Conservation (phyloP, 2,113 vertebrate species). For the Marmota flaviventris region DNA sequence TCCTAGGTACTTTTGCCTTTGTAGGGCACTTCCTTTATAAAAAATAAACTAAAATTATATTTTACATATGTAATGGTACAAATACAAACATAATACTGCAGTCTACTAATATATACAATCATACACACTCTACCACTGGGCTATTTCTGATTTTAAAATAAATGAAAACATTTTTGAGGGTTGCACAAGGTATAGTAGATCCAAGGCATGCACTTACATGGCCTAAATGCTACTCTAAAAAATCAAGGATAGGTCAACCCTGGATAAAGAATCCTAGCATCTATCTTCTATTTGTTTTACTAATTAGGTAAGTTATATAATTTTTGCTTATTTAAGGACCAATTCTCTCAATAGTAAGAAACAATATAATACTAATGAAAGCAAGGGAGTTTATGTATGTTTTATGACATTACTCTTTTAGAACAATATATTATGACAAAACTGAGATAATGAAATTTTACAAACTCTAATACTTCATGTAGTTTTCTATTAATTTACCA, state of each 20-base stretch:
- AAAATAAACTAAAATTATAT: conserved; percentile 7
- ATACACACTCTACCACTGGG: background rate
- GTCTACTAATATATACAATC: background rate
- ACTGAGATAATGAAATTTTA: conserved; percentile 6
- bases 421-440: background rate
- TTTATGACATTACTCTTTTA: background rate
- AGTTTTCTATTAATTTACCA: conserved; percentile 46
- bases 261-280: background rate
- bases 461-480: conserved; percentile 5
- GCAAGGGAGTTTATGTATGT: background rate
- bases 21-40: background rate
- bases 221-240: background rate
- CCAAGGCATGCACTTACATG: background rate
- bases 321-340: conserved; percentile 57
- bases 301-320: background rate
- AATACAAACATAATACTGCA: conserved; percentile 6
- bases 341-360: conserved; percentile 27
- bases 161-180: conserved; percentile 38
- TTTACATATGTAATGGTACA: background rate
- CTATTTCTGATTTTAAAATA: conserved; percentile 38
- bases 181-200: background rate
- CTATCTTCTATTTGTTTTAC: background rate
- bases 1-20: background rate
- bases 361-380: conserved; percentile 10
- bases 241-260: background rate